These are phyloP conservation scores for Phalloptychus januarius DNA, from an alignment of 2,797 vertebrate genomes.

Conservation along the genomic window DNA sequence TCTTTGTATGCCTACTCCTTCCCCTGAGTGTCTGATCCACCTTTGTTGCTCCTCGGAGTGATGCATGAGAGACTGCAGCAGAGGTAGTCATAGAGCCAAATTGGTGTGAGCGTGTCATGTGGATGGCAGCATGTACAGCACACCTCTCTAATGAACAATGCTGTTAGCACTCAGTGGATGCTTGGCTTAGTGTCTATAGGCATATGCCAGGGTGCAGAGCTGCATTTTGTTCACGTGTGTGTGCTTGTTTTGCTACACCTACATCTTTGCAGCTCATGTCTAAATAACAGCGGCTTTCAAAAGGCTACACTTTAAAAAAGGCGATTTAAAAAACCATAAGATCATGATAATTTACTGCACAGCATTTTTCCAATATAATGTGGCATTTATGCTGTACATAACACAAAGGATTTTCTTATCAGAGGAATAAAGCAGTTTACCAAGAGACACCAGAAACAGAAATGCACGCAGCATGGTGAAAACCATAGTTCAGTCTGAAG, in stretches of 20 bases:
- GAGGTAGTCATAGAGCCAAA: neutral
- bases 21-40: neutral
- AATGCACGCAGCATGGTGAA: neutral
- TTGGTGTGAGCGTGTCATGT: slow-evolving; percentile 3
- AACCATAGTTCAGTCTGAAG: neutral
- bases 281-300: neutral
- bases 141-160: neutral
- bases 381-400: neutral
- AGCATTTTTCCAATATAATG: neutral
- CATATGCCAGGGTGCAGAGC: neutral
- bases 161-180: neutral
- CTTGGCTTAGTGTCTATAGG: neutral
- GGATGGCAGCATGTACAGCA: neutral
- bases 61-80: neutral
- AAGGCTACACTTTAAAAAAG: neutral
- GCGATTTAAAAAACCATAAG: neutral
- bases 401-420: neutral
- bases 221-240: neutral
- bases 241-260: neutral
- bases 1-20: neutral
- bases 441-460: neutral
- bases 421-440: neutral
- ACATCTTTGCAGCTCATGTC: neutral
- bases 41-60: neutral
- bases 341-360: neutral